Evolutionary conservation across 2,797 vertebrate species (phyloP).

Genomic region (Bovichtus variegatus): DNA sequence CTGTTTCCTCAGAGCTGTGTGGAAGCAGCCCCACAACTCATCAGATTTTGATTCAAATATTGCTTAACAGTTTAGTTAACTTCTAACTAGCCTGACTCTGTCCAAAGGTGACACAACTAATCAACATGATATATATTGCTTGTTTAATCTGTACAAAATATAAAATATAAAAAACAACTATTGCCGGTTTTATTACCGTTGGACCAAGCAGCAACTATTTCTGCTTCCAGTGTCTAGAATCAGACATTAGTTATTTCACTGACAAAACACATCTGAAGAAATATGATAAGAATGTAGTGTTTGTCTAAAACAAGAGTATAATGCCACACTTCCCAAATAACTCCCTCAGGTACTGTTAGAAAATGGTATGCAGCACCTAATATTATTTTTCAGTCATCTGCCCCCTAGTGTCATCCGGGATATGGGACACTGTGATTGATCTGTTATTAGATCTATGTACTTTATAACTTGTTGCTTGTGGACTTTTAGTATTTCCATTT

Average conservation of each 20-base stretch:
- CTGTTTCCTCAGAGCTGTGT: not conserved
- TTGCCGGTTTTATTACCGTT: too few relatives aligned
- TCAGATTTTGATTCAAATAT: not conserved
- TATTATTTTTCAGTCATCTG: slow-evolving; percentile 42
- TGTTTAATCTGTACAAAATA: too few relatives aligned
- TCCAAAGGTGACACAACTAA: not conserved
- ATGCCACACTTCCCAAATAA: not conserved
- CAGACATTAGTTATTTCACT: too few relatives aligned
- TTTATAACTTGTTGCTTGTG: slow-evolving; percentile 1
- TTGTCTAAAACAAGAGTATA: not conserved
- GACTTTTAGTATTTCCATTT: not conserved
- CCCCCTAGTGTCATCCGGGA: slow-evolving; percentile 53
- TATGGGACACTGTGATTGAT: slow-evolving; percentile 4
- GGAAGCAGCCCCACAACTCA: not conserved
- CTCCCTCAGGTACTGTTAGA: slow-evolving; percentile 4
- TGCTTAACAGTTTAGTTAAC: too few relatives aligned
- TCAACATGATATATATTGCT: not conserved
- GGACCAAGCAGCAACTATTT: too few relatives aligned
- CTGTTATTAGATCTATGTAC: not conserved
- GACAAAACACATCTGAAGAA: not conserved
- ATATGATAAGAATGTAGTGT: not conserved
- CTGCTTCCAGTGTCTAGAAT: too few relatives aligned
- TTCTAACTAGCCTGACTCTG: not conserved
- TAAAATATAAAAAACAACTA: too few relatives aligned
- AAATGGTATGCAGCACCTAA: not conserved